A percentile compares a stretch with the other conserved stretches of the same genome.
Evolutionary conservation across 1,140 invertebrate species (phyloP).

Genomic region (Neomicropteryx cornuta): DNA sequence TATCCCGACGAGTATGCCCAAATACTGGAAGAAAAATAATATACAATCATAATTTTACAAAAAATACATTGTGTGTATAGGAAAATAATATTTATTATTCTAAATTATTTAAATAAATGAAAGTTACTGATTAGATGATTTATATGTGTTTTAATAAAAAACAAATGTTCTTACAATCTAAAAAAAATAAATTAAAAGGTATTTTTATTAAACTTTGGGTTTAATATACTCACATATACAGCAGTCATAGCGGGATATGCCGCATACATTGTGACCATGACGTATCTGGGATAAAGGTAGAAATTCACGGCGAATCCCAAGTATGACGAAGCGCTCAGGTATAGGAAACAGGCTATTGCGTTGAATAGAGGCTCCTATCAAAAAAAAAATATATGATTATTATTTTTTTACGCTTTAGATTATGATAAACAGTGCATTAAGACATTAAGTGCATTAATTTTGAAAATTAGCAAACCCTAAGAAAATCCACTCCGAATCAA

Average conservation of each 20-base stretch:
- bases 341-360: constrained; percentile 57
- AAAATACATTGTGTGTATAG: not conserved
- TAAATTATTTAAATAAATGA: too few relatives aligned
- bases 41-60: constrained; percentile 5
- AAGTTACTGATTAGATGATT: too few relatives aligned
- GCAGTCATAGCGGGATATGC: constrained; percentile 76
- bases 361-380: constrained; percentile 72
- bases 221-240: constrained; percentile 57
- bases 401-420: too few relatives aligned
- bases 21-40: constrained; percentile 48
- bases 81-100: not conserved
- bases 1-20: constrained; percentile 57
- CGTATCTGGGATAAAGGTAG: constrained; percentile 55
- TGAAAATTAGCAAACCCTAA: not conserved
- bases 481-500: not conserved
- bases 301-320: constrained; percentile 64
- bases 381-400: constrained; percentile 16
- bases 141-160: too few relatives aligned
- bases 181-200: too few relatives aligned
- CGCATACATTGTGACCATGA: constrained; percentile 38
- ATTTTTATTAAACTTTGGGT: too few relatives aligned
- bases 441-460: too few relatives aligned
- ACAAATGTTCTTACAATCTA: too few relatives aligned
- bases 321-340: constrained; percentile 61
- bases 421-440: too few relatives aligned